These are phyloP conservation scores for Bellardia bayeri DNA, from an alignment of 2,888 invertebrate genomes.

Conservation along the genomic window DNA sequence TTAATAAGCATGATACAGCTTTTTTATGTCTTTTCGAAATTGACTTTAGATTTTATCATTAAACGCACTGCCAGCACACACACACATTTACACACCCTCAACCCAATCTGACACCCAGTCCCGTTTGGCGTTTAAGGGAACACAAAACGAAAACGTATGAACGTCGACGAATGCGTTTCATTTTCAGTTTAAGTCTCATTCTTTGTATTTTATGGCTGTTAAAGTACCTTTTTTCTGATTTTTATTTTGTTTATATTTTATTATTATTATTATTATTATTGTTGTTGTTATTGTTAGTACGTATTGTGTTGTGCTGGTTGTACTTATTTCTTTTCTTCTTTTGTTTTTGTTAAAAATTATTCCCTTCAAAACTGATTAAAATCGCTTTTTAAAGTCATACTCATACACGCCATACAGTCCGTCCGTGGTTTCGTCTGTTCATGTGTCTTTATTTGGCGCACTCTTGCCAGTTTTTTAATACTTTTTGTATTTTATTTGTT, in stretches of 20 bases:
- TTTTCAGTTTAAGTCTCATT: slow-evolving; percentile 40
- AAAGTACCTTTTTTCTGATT: slow-evolving; percentile 51
- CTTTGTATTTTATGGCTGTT: slow-evolving; percentile 48
- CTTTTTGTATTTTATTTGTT: slow-evolving; percentile 36
- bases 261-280: background rate
- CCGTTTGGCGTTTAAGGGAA: slow-evolving; percentile 16
- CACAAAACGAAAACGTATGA: background rate
- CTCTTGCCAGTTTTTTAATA: slow-evolving; percentile 25
- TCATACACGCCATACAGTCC: background rate
- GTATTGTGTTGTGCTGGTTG: slow-evolving; percentile 5
- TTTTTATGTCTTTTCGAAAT: slow-evolving; percentile 63
- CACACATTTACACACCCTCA: slow-evolving; percentile 23
- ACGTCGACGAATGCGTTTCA: slow-evolving; percentile 34
- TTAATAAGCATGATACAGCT: slow-evolving; percentile 67
- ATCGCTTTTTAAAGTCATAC: slow-evolving; percentile 45
- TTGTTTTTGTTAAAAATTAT: slow-evolving; percentile 58
- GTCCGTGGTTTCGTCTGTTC: background rate
- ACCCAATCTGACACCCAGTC: slow-evolving; percentile 22
- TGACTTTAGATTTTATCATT: slow-evolving; percentile 66
- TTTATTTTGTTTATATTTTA: slow-evolving; percentile 36
- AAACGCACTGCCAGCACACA: slow-evolving; percentile 44
- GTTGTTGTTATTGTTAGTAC: slow-evolving; percentile 21
- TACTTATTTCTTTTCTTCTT: slow-evolving; percentile 27
- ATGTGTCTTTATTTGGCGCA: background rate
- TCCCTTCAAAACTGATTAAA: slow-evolving; percentile 64